Conservation (phyloP, 2,113 vertebrate species). For the Seriola quinqueradiata region DNA sequence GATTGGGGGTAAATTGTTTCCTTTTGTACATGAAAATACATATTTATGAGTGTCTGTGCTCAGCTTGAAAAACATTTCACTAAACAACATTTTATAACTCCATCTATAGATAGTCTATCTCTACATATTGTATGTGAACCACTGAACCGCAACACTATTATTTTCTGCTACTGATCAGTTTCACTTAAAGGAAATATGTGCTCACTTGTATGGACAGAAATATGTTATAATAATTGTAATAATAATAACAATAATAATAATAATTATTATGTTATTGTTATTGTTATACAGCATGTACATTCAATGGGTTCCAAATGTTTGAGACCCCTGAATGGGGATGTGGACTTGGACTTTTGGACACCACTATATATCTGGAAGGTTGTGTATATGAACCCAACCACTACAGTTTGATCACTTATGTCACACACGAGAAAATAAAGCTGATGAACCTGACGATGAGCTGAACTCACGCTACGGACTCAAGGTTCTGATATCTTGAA, state of each 20-base stretch:
- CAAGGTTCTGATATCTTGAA: too few species aligned
- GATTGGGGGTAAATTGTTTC: conserved; percentile 61
- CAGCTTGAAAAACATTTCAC: conserved; percentile 36
- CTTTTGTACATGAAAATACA: conserved; percentile 64
- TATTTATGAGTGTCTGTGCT: conserved; percentile 55
- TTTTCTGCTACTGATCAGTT: conserved; percentile 6
- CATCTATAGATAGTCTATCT: background rate
- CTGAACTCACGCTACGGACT: background rate
- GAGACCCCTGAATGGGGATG: too few species aligned
- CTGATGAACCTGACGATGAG: background rate
- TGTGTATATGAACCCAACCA: too few species aligned
- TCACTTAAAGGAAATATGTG: background rate
- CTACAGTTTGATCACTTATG: too few species aligned
- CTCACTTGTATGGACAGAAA: background rate
- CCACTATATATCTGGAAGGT: background rate
- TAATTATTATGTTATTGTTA: too few species aligned
- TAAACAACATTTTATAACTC: conserved; percentile 21
- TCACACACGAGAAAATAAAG: too few species aligned
- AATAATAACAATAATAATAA: too few species aligned
- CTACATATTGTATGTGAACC: background rate
- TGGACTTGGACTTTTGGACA: too few species aligned
- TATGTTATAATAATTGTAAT: background rate
- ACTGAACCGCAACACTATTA: background rate
- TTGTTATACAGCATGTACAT: too few species aligned
- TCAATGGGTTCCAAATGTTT: too few species aligned